Percentiles rank a stretch among this genome's conserved stretches.
Conservation (phyloP, 2,113 vertebrate species). For the Rhadina sibilatrix region DNA sequence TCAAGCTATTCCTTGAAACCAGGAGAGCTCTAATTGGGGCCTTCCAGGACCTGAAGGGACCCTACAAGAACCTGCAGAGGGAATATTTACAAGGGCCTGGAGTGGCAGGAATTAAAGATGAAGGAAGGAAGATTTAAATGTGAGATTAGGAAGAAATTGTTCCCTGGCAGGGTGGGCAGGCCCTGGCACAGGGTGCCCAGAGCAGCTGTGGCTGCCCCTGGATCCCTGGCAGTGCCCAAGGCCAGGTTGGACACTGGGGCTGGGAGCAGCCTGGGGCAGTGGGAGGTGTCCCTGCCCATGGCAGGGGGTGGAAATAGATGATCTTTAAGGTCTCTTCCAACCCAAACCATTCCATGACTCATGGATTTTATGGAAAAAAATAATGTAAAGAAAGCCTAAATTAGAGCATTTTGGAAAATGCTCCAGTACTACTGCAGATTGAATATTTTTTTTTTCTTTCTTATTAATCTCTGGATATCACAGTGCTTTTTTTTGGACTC, state of each 20-base stretch:
- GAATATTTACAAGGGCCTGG: background rate
- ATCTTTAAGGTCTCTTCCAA: rapidly evolving
- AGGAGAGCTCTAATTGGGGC: background rate
- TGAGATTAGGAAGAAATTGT: background rate
- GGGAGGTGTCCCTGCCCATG: background rate
- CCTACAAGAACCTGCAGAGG: background rate
- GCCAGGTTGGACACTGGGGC: background rate
- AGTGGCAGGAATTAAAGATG: background rate
- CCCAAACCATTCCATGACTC: background rate
- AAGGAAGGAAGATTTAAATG: background rate
- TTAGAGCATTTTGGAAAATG: background rate
- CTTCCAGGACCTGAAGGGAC: background rate
- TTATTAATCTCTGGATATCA: background rate
- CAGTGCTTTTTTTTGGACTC: background rate
- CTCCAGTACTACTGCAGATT: background rate
- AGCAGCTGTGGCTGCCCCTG: background rate
- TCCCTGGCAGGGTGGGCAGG: background rate
- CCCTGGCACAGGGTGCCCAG: background rate
- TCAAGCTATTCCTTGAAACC: background rate
- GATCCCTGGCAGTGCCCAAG: background rate
- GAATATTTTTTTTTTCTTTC: background rate
- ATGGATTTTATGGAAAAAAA: background rate
- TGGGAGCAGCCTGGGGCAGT: background rate
- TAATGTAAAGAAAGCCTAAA: background rate
- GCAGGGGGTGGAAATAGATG: rapidly evolving